These are phyloP conservation scores for Capreolus pygargus DNA, from an alignment of 2,113 vertebrate genomes.

Conservation along the genomic window DNA sequence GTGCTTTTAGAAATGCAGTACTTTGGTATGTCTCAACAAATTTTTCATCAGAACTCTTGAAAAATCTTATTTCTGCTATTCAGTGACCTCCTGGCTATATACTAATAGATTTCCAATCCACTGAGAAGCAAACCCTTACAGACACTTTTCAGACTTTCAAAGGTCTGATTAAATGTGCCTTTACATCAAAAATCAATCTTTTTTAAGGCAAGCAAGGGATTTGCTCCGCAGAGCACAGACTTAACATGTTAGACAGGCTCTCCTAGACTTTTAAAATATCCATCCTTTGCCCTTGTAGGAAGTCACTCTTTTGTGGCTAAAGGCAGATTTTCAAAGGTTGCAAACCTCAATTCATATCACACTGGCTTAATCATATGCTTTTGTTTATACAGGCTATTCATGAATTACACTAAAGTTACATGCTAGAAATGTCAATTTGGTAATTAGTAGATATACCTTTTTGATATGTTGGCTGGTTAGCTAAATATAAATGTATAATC, in stretches of 20 bases:
- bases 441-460: not conserved
- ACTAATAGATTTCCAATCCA: slow-evolving; percentile 72
- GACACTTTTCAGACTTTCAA: slow-evolving; percentile 65
- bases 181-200: slow-evolving; percentile 73
- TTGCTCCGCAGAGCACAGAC: slow-evolving; percentile 50
- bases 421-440: not conserved
- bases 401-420: not conserved
- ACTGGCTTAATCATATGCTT: not conserved
- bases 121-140: slow-evolving; percentile 56
- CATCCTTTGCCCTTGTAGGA: slow-evolving; percentile 10
- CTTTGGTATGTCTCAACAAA: not conserved
- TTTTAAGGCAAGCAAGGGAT: slow-evolving; percentile 62
- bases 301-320: slow-evolving; percentile 13
- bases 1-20: slow-evolving; percentile 22
- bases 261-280: slow-evolving; percentile 45
- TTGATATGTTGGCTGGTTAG: not conserved
- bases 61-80: slow-evolving; percentile 59
- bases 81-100: slow-evolving; percentile 62
- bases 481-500: not conserved
- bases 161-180: slow-evolving; percentile 69
- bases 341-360: not conserved
- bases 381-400: not conserved
- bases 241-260: slow-evolving; percentile 28
- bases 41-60: slow-evolving; percentile 53
- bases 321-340: not conserved